A percentile compares a stretch with the other conserved stretches of the same genome.
These are phyloP conservation scores for Ailuropoda melanoleuca DNA, from an alignment of 2,113 vertebrate species.

Conservation along the genomic window DNA sequence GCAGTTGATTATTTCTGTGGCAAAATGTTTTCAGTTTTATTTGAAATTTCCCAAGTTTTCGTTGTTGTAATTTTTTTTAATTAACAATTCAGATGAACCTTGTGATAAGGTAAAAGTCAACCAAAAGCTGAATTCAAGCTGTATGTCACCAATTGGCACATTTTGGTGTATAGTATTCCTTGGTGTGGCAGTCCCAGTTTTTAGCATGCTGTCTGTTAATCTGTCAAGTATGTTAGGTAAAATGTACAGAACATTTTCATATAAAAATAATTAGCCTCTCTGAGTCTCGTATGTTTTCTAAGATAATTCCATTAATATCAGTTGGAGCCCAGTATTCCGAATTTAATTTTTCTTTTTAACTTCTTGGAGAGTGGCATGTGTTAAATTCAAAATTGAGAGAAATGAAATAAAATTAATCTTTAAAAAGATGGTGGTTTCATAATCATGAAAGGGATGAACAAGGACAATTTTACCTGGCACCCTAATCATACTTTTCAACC, in stretches of 20 bases:
- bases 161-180: background rate
- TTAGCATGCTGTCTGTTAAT: background rate
- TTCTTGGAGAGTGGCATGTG: background rate
- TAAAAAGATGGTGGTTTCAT: background rate
- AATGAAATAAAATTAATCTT: background rate
- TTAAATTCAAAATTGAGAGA: background rate
- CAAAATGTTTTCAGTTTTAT: background rate
- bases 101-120: background rate
- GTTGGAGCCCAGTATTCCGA: background rate
- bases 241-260: background rate
- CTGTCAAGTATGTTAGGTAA: background rate
- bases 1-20: background rate
- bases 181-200: background rate
- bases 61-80: background rate
- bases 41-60: background rate
- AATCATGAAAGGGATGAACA: background rate
- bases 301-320: background rate
- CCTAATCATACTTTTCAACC: background rate
- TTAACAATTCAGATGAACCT: background rate
- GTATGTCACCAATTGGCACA: background rate
- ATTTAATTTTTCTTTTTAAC: background rate
- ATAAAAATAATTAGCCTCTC: background rate
- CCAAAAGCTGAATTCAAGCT: background rate
- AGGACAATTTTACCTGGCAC: background rate
- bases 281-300: background rate